Base-by-base conservation (phyloP, 2,113 vertebrate genomes). In the Toxotes chatareus region DNA sequence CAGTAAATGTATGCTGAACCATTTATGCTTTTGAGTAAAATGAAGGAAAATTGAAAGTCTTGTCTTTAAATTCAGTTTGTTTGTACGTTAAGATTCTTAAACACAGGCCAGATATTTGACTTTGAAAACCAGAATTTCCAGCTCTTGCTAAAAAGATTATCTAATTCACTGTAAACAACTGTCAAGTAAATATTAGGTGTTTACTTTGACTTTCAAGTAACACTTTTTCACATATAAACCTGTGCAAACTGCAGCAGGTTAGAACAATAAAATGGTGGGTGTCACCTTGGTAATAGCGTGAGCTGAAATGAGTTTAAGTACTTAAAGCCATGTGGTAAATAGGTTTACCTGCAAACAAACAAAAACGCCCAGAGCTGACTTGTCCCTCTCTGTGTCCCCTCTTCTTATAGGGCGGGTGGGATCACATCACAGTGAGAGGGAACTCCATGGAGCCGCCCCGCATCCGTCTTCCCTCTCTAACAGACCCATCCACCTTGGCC, bases 351-450 rank as follows among this genome's bases (percentile, higher is more conserved):
- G 21, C 36, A n/a, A 66, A 40, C 14, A 75, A 27, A 75, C 7
- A 53, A 16, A 40, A 17, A 19, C 4, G 19, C 36, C 8, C 4
- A 9, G 10, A 59, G 21, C 3, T 72, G 8, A n/a, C 7, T 3
- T 42, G 32, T 44, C 40, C 6, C 12, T 44, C 46, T 17, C 40
- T 34, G 13, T 86, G 10, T 65, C 21, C 27, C 16, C 19, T 1
- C 46, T n/a, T 47, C 56, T 80, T 76, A 3, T 72, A 99, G 98
- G 98, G 98, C 2, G 98, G 98, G 34, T 99, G 98, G 98, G 98
- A 98, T 73, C 96, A 99, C 87, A 89, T 99, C 76, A 96, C 96
- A 7, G 87, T 98, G 61, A 94, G 98, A 87, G 98, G 95, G 75
- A 98, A 98, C 69, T 91, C 96, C 4, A 93, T 94, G 47, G 95